Evolutionary conservation across 2,888 invertebrate species (phyloP).

Genomic region (Campoplex capitator): DNA sequence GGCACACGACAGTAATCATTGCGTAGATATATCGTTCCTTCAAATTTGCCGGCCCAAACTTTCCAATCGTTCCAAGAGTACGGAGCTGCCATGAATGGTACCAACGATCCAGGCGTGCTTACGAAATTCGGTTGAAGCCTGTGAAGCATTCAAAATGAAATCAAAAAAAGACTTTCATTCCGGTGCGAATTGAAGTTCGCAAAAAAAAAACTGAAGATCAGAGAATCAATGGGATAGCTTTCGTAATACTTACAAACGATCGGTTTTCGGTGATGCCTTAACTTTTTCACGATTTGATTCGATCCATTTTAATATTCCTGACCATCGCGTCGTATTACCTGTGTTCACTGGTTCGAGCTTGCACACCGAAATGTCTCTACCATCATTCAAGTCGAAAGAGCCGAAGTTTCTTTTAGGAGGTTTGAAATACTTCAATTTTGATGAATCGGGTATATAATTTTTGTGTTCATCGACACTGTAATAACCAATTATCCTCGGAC

Average conservation of each 20-base stretch:
- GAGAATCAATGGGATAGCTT: neutral
- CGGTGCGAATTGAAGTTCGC: neutral
- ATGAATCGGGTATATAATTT: conserved; percentile 47
- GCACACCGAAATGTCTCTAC: conserved; percentile 24
- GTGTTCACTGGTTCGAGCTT: neutral
- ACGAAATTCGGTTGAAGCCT: conserved; percentile 62
- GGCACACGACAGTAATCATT: neutral
- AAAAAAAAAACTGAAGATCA: neutral
- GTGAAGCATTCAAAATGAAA: conserved; percentile 4
- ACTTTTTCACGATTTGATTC: conserved; percentile 18
- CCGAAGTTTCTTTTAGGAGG: conserved; percentile 10
- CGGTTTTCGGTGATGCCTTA: neutral
- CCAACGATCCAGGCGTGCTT: neutral
- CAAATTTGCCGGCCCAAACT: conserved; percentile 15
- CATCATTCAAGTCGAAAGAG: conserved; percentile 29
- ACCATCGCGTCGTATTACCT: neutral
- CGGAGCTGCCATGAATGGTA: neutral
- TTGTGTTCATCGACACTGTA: conserved; percentile 52
- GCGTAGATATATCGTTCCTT: conserved; percentile 35
- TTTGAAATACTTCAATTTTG: conserved; percentile 48
- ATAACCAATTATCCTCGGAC: conserved; percentile 34
- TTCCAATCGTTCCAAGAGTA: neutral
- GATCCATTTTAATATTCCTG: conserved; percentile 45
- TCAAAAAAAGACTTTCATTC: neutral
- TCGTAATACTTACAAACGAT: conserved; percentile 7